Base-by-base conservation (phyloP, 2,797 vertebrate species). In the Selene dorsalis region DNA sequence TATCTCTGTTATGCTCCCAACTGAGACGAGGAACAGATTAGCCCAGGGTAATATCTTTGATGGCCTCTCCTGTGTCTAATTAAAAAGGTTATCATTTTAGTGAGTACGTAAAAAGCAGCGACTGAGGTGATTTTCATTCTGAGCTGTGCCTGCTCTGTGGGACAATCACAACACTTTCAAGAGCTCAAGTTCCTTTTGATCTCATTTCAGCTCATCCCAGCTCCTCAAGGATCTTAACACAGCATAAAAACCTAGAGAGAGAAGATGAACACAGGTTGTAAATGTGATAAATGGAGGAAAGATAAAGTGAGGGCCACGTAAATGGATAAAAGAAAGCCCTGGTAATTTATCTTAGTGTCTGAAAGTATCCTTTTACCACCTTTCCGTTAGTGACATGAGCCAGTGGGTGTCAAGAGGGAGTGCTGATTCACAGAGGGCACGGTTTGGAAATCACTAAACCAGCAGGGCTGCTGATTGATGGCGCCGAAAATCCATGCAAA, bases 11-110 rank as follows among this genome's bases (percentile, higher is more conserved):
- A 24, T 68, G 50, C 50, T 89, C 78, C 74, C 84, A 69, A 48
- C 69, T 57, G 75, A 79, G 66, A 59, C 32, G 65, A 76, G 62
- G n/a, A 77, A 69, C 81, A 85, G 79, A 82, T 85, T 81, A 80
- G 79, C 79, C 75, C 13, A 20, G 0, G 60, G 83, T 69, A 35
- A 73, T 74, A 73, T 79, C 59, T 78, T 77, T 58, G 55, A 63
- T 80, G 87, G 78, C 67, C 85, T 91, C 88, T 89, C 88, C 38
- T 63, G 88, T 86, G 89, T 83, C 82, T 82, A 86, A 92, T 92
- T 90, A 92, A 89, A 85, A 79, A 69, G 55, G n/a, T 70, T 58
- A 61, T 78, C 17, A 4, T 75, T 84, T 80, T 67, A 84, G 64
- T 32, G 68, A 80, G 58, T 35, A 79, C 68, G 74, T 67, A 75